These are phyloP conservation scores for Cynaeus angustus DNA, from an alignment of 2,888 invertebrate genomes.

Conservation along the genomic window DNA sequence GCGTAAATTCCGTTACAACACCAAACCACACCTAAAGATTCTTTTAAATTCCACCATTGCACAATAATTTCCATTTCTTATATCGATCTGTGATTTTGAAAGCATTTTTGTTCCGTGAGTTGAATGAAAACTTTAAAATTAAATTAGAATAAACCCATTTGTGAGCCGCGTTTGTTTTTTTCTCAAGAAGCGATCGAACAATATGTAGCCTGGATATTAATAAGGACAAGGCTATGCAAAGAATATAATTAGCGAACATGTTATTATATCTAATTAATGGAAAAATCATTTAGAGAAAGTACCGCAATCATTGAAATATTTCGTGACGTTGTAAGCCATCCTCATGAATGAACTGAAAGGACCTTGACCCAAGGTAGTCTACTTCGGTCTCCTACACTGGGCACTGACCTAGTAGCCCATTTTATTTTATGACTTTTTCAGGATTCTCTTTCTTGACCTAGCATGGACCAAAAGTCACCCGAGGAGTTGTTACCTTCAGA, in stretches of 20 bases:
- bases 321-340: conserved; percentile 6
- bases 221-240: conserved; percentile 31
- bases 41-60: no score
- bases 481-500: conserved; percentile 5
- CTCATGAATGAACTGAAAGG: conserved; percentile 32
- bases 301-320: conserved; percentile 2
- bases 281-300: conserved; percentile 16
- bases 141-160: no score
- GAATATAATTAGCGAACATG: conserved; percentile 17
- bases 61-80: no score
- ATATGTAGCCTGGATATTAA: conserved; percentile 4
- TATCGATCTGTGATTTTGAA: no score
- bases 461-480: conserved; percentile 2
- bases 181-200: background rate
- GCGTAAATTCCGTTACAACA: no score
- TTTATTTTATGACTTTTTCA: conserved; percentile 13
- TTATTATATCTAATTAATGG: conserved; percentile 10
- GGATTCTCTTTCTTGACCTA: conserved; percentile 24
- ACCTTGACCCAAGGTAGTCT: conserved; percentile 38
- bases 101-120: no score
- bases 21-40: no score
- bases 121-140: no score
- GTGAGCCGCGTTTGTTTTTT: no score
- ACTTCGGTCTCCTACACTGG: conserved; percentile 28
- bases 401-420: conserved; percentile 30